Conservation (phyloP, 2,113 vertebrate species). For the Strix aluco region DNA sequence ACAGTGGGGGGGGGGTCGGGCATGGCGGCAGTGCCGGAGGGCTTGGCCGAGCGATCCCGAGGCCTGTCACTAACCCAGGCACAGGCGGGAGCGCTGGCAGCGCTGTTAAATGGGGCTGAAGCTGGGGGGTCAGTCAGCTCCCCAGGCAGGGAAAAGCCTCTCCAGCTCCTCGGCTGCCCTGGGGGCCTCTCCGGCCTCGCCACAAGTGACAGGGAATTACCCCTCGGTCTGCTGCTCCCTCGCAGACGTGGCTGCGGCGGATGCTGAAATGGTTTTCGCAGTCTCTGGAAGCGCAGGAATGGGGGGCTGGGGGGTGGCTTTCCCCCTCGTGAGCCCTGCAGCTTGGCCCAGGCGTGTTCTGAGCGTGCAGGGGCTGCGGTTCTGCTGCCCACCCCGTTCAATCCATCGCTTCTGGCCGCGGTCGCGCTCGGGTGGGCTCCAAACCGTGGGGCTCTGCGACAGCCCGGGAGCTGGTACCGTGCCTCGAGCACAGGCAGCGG, state of each 20-base stretch:
- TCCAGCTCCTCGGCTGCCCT: not conserved
- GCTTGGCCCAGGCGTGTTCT: not conserved
- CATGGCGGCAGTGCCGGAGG: no score
- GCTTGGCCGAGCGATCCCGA: not conserved
- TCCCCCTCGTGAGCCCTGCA: not conserved
- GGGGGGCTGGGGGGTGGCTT: not conserved
- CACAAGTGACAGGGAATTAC: not conserved
- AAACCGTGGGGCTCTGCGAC: not conserved
- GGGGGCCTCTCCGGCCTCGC: not conserved
- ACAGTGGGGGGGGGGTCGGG: no score
- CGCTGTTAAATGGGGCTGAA: not conserved
- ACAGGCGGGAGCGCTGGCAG: not conserved
- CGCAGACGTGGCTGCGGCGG: not conserved
- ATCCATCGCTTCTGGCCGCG: not conserved
- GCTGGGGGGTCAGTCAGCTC: not conserved
- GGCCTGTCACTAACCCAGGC: not conserved
- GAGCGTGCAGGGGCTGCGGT: fast-evolving
- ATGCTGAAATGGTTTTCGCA: not conserved
- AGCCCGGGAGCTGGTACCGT: not conserved
- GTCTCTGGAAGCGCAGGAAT: not conserved
- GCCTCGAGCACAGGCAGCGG: fast-evolving
- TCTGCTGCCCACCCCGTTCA: fast-evolving
- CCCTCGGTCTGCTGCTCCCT: not conserved
- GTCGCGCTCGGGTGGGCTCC: not conserved
- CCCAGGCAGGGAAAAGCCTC: not conserved